Percentiles rank a stretch among this genome's conserved stretches.
Conservation (phyloP, 2,888 invertebrate species). For the Xestia xanthographa region DNA sequence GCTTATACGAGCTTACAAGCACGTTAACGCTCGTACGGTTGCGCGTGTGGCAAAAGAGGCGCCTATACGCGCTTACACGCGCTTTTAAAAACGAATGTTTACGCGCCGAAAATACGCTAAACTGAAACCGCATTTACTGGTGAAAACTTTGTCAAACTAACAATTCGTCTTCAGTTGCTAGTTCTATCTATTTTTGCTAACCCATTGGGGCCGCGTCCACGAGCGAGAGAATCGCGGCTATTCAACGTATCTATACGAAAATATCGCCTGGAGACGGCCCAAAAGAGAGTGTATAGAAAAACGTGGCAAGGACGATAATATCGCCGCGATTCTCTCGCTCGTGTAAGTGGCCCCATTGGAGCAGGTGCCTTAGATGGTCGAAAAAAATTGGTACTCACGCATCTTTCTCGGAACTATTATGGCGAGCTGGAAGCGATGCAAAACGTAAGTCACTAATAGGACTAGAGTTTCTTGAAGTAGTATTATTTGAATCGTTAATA, state of each 20-base stretch:
- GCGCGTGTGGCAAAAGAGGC: background rate
- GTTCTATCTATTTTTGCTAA: background rate
- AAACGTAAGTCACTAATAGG: slow-evolving; percentile 36
- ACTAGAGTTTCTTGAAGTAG: slow-evolving; percentile 56
- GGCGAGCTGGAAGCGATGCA: slow-evolving; percentile 25
- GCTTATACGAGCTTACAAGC: background rate
- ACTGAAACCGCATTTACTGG: background rate
- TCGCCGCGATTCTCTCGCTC: too few species aligned
- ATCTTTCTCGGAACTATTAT: slow-evolving; percentile 64
- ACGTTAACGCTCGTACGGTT: background rate
- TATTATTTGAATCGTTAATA: too few species aligned
- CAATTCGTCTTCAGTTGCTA: background rate
- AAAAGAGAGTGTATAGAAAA: too few species aligned
- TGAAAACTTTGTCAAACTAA: background rate
- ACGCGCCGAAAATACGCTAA: background rate
- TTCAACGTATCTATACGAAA: too few species aligned
- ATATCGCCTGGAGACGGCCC: too few species aligned
- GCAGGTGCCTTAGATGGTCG: background rate
- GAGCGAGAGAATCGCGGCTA: too few species aligned
- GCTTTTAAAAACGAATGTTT: background rate
- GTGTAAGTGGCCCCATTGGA: too few species aligned
- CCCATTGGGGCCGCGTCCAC: background rate
- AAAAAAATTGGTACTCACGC: slow-evolving; percentile 58
- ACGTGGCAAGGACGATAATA: too few species aligned
- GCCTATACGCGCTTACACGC: background rate